Evolutionary conservation across 2,888 invertebrate genomes (phyloP).

Genomic region (Enchytraeus crypticus): DNA sequence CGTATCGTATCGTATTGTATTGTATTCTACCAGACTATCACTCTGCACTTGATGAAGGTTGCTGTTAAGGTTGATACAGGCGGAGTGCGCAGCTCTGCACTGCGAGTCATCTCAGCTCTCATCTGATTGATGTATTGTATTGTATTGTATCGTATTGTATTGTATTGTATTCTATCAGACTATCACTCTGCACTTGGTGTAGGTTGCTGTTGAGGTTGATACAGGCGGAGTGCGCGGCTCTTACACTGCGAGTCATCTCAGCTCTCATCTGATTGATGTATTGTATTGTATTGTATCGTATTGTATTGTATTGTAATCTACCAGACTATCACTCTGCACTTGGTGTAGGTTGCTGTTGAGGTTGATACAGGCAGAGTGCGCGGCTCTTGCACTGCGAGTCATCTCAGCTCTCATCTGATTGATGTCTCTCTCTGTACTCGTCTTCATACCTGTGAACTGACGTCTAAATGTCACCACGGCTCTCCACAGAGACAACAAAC

Average conservation of each 20-base stretch:
- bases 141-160: no score
- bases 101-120: constrained; percentile 59
- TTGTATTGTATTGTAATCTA: no score
- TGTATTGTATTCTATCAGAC: no score
- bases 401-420: constrained; percentile 64
- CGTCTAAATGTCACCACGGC: constrained; percentile 83
- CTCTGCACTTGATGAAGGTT: constrained; percentile 41
- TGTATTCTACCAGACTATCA: constrained; percentile 42
- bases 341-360: constrained; percentile 50
- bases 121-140: constrained; percentile 68
- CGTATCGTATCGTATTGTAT: no score
- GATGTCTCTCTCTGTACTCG: constrained; percentile 76
- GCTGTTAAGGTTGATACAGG: constrained; percentile 57
- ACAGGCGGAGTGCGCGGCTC: constrained; percentile 69
- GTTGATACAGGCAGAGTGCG: constrained; percentile 62
- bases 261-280: constrained; percentile 66
- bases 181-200: constrained; percentile 39
- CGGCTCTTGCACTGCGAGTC: constrained; percentile 61
- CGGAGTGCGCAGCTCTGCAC: constrained; percentile 65
- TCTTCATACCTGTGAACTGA: constrained; percentile 78
- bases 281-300: no score
- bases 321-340: constrained; percentile 42
- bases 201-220: constrained; percentile 52
- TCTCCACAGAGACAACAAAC: constrained; percentile 80
- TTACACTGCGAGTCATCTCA: constrained; percentile 60